phyloP scores from a whole-genome alignment of 53 echinoderm and acorn worm species.

The Echinarachnius parma region DNA sequence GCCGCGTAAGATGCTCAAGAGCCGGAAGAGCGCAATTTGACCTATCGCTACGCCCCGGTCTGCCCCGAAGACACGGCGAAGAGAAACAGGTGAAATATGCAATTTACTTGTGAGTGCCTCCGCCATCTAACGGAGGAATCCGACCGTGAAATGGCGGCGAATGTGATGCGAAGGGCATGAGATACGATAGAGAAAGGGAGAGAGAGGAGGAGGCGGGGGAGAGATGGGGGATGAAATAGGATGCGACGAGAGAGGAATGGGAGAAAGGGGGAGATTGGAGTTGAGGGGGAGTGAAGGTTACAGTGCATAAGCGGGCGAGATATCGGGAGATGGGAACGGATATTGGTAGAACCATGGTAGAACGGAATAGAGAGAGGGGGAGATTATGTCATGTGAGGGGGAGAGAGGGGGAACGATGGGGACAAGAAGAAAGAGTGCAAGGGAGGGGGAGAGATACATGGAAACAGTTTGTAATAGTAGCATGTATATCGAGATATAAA shows the following conservation, averaged over 20 bases:
- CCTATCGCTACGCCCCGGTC: not conserved
- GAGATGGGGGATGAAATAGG: not conserved
- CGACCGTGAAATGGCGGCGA: conserved; percentile 21
- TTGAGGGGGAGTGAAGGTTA: not conserved
- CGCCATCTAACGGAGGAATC: conserved; percentile 12
- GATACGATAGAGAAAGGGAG: not conserved
- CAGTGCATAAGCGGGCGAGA: not conserved
- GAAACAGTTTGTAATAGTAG: not conserved
- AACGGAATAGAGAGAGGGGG: not conserved
- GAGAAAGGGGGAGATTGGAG: not conserved
- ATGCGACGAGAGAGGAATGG: not conserved
- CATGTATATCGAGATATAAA: not conserved
- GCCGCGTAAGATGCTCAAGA: too few species aligned
- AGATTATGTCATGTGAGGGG: not conserved
- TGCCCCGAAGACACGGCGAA: conserved; percentile 6
- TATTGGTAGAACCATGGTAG: not conserved
- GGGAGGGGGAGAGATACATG: not conserved
- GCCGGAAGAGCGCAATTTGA: not conserved
- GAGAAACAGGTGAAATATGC: conserved; percentile 34
- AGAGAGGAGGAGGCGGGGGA: not conserved
- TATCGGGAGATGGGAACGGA: not conserved
- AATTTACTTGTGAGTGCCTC: conserved; percentile 31
- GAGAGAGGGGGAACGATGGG: not conserved
- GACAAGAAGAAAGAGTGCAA: not conserved
- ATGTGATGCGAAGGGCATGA: not conserved